A percentile compares a stretch with the other conserved stretches of the same genome.
Conservation (phyloP, 2,888 invertebrate species). For the Eupeodes luniger region DNA sequence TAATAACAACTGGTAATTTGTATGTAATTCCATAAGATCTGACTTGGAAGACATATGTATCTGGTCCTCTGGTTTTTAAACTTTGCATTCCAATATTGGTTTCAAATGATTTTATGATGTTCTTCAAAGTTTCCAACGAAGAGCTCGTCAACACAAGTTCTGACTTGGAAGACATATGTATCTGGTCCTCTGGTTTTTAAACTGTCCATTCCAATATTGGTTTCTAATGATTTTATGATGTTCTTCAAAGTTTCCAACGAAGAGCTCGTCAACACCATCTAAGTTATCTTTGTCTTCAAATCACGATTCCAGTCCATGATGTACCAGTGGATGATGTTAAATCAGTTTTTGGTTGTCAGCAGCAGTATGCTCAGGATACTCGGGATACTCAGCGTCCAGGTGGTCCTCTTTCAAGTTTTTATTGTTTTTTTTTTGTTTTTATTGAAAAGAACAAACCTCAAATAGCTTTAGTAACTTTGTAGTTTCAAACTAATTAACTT, state of each 20-base stretch:
- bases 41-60: background rate
- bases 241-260: background rate
- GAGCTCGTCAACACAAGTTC: background rate
- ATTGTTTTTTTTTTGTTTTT: background rate
- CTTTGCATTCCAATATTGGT: background rate
- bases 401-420: conserved; percentile 7
- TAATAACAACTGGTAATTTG: background rate
- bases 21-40: background rate
- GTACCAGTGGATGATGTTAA: background rate
- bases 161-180: background rate
- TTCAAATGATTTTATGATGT: background rate
- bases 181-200: background rate
- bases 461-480: conserved; percentile 23
- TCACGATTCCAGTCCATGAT: background rate
- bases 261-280: too few species aligned
- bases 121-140: background rate
- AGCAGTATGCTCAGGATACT: background rate
- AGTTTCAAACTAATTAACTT: background rate
- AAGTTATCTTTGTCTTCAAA: background rate
- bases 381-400: background rate
- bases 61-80: background rate
- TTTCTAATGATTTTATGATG: background rate
- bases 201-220: background rate
- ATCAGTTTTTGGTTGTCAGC: background rate
- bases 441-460: conserved; percentile 19